phyloP scores from a whole-genome alignment of 2,113 vertebrate genomes.

The Bufo gargarizans region DNA sequence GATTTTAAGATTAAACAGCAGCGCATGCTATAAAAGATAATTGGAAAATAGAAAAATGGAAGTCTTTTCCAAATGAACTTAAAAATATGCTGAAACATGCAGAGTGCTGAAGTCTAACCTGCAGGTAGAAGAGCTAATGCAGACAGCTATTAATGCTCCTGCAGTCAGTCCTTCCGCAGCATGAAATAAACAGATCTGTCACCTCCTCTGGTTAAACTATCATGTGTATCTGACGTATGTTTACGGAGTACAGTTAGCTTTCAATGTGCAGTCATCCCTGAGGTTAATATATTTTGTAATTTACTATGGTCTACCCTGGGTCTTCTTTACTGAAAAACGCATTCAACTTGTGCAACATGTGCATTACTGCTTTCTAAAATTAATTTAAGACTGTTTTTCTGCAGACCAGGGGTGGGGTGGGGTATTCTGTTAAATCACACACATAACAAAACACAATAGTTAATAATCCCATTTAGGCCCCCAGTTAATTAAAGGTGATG shows the following conservation, averaged over 20 bases:
- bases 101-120: conserved; percentile 23
- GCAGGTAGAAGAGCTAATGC: conserved; percentile 40
- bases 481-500: too few species aligned
- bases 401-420: too few species aligned
- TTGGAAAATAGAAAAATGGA: conserved; percentile 52
- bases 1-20: conserved; percentile 54
- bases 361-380: neutral
- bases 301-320: neutral
- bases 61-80: conserved; percentile 52
- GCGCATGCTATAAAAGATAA: conserved; percentile 57
- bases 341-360: neutral
- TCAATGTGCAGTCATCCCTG: neutral
- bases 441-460: too few species aligned
- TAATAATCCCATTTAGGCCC: too few species aligned
- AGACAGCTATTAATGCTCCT: neutral
- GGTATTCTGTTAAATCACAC: too few species aligned
- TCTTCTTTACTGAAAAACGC: neutral
- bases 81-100: conserved; percentile 52
- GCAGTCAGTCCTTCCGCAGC: neutral
- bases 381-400: too few species aligned
- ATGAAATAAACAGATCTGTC: conserved; percentile 26
- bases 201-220: neutral
- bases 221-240: neutral
- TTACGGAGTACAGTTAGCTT: neutral
- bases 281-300: neutral